These are phyloP conservation scores for Anoplophora glabripennis DNA, from an alignment of 1,140 invertebrate genomes.

Conservation along the genomic window DNA sequence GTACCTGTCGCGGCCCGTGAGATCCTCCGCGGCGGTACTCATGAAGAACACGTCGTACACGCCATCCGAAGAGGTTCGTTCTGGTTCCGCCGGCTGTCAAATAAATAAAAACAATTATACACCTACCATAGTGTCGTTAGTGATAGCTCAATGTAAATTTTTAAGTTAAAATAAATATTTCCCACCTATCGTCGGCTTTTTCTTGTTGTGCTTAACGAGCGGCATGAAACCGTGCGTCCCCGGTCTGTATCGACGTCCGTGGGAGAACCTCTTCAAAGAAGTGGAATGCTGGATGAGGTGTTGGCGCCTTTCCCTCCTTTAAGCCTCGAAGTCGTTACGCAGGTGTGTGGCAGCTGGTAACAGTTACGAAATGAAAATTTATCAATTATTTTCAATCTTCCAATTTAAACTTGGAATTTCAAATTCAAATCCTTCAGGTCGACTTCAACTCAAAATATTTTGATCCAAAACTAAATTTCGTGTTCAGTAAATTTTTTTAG, in stretches of 20 bases:
- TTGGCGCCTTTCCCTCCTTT: slow-evolving; percentile 81
- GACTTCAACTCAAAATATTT: too few species aligned
- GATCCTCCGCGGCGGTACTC: slow-evolving; percentile 92
- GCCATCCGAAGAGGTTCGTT: slow-evolving; percentile 89
- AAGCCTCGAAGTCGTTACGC: slow-evolving; percentile 70
- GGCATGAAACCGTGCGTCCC: slow-evolving; percentile 75
- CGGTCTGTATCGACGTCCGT: slow-evolving; percentile 70
- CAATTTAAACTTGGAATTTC: too few species aligned
- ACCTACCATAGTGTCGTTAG: too few species aligned
- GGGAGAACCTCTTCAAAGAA: slow-evolving; percentile 84
- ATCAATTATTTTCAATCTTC: neutral
- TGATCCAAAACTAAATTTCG: too few species aligned
- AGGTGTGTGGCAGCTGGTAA: slow-evolving; percentile 88
- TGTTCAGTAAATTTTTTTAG: too few species aligned
- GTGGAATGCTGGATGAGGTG: slow-evolving; percentile 95
- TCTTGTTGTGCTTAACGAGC: slow-evolving; percentile 86
- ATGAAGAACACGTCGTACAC: slow-evolving; percentile 99
- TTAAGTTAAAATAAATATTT: too few species aligned
- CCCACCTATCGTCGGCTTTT: slow-evolving; percentile 69
- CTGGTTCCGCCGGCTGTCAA: slow-evolving; percentile 76
- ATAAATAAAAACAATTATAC: slow-evolving; percentile 69
- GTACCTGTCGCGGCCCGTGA: slow-evolving; percentile 93
- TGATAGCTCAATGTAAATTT: too few species aligned
- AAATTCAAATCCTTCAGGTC: too few species aligned
- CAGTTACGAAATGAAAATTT: slow-evolving; percentile 58